Conservation (phyloP, 1,140 invertebrate species). For the Drosophila bocki region DNA sequence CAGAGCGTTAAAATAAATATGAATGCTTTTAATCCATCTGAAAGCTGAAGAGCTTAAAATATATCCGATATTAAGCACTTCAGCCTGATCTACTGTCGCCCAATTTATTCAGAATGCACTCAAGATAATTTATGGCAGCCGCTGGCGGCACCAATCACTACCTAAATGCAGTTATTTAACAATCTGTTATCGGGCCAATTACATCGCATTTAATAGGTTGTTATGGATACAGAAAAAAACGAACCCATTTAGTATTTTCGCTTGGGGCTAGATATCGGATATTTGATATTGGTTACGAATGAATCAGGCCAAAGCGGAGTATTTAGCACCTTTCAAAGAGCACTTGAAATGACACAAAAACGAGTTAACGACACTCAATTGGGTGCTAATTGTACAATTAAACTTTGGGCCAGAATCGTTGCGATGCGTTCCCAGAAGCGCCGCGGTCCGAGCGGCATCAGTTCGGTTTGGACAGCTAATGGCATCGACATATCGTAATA, state of each 20-base stretch:
- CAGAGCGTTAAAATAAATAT: background rate
- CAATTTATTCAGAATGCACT: background rate
- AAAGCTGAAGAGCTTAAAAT: constrained; percentile 22
- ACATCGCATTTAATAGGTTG: constrained; percentile 11
- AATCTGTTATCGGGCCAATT: constrained; percentile 39
- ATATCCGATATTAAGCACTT: constrained; percentile 13
- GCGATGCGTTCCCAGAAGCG: constrained; percentile 15
- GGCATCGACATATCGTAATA: constrained; percentile 66
- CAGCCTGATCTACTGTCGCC: constrained; percentile 10
- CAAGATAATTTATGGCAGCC: constrained; percentile 28
- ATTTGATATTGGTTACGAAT: constrained; percentile 9
- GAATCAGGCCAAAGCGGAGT: background rate
- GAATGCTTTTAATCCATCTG: constrained; percentile 13
- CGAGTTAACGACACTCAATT: constrained; percentile 82
- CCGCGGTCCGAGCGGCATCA: constrained; percentile 38
- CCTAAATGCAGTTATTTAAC: constrained; percentile 29
- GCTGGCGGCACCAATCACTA: constrained; percentile 12
- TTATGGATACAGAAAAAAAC: constrained; percentile 1
- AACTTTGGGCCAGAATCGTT: constrained; percentile 39
- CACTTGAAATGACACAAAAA: constrained; percentile 60
- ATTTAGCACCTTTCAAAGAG: constrained; percentile 71
- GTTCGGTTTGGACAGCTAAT: constrained; percentile 70
- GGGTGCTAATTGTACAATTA: constrained; percentile 82
- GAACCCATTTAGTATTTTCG: constrained; percentile 11
- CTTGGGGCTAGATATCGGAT: constrained; percentile 2